Base-by-base conservation (phyloP, 30 jellyfish, hydroid and myxozoan species). In the Chrysaora quinquecirrha region DNA sequence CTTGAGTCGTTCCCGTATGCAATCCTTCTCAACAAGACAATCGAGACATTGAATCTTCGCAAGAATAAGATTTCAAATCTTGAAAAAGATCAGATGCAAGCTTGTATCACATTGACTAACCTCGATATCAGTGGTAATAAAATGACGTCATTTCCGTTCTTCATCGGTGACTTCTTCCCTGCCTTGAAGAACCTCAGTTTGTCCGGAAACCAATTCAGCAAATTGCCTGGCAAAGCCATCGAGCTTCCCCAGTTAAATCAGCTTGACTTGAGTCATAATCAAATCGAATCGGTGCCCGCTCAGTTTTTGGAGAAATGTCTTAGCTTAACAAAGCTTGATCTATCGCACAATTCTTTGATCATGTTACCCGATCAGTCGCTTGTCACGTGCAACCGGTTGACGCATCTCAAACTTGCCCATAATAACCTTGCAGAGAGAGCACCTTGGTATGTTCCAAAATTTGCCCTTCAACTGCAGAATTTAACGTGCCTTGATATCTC, bases 381-480 rank as follows among this genome's bases (percentile, higher is more conserved):
- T 3, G 48, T 34, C 27, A 65, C 94, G 28, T 80, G 69, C 63
- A 48, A 76, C 34, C 72, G 87, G 27, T 64, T 94, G 49, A 50
- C 83, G 0, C 85, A 68, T 71, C 72, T 94, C 30, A 80, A 94
- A 29, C 61, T 94, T 27, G 63, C 97, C 19, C 96, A 82, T 76
- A 94, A 94, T 67, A 33, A 50, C 19, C 89, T 94, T 1, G 69
- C 66, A 30, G 96, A 70, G 12, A 64, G 86, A 65, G 84, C 87
- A 0, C 99, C 99, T 1, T 94, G 83, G 78, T 73, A 63, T 30
- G 86, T 94, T 0, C 99, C 99, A 19, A 58, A 61, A 58, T 75
- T 87, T 28, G 80, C 78, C 30, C 84, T 94, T 20, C 84, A 70
- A 35, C 70, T 94, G 65, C 96, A 90, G 30, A 30, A 50, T 28